phyloP scores from a whole-genome alignment of 2,797 vertebrate species.

The Antrozous pallidus region DNA sequence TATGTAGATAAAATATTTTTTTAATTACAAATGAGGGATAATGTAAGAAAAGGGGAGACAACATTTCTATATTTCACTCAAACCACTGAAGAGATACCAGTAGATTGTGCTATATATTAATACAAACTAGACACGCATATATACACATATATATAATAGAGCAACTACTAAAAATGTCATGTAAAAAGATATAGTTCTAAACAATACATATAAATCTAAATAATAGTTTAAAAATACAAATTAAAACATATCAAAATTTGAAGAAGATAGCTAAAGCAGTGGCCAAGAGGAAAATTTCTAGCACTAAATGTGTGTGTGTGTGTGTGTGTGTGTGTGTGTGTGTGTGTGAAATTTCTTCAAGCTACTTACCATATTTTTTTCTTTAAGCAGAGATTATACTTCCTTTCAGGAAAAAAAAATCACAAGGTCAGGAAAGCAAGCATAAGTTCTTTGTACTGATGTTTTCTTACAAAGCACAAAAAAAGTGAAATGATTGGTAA shows the following conservation, averaged over 20 bases:
- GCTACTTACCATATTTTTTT: background rate
- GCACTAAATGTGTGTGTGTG: background rate
- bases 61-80: background rate
- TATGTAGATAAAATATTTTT: background rate
- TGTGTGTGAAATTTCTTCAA: background rate
- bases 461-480: background rate
- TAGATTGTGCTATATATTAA: background rate
- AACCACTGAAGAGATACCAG: background rate
- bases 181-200: background rate
- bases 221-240: slow-evolving; percentile 1
- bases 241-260: background rate
- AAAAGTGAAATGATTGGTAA: background rate
- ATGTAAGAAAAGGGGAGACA: background rate
- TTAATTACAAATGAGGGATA: background rate
- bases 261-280: background rate
- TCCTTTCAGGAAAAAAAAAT: slow-evolving; percentile 4
- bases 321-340: background rate
- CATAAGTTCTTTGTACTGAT: background rate
- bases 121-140: background rate
- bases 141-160: background rate
- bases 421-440: background rate
- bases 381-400: background rate
- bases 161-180: background rate
- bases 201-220: background rate
- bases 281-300: background rate